Percentiles rank a stretch among this genome's conserved stretches.
Evolutionary conservation across 2,888 invertebrate species (phyloP).

Genomic region (Drosophila falleni): DNA sequence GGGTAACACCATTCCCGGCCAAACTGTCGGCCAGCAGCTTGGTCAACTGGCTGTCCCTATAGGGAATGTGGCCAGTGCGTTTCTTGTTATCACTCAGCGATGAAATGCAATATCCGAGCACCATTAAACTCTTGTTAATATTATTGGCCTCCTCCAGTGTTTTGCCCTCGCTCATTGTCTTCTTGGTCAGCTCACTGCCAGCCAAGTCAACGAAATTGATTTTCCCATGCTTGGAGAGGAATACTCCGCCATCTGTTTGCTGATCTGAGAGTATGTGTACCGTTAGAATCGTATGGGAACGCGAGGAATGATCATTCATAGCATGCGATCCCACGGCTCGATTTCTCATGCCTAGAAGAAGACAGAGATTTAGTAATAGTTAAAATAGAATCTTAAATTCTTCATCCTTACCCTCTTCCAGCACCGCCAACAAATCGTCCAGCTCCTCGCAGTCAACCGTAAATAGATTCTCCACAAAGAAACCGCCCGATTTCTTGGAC

Average conservation of each 20-base stretch:
- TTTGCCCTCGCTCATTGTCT: slow-evolving; percentile 94
- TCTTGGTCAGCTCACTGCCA: slow-evolving; percentile 98
- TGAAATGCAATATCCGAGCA: slow-evolving; percentile 97
- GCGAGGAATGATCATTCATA: slow-evolving; percentile 96
- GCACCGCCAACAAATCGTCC: slow-evolving; percentile 95
- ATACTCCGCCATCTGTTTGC: slow-evolving; percentile 92
- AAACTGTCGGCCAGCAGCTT: slow-evolving; percentile 96
- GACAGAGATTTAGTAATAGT: neutral
- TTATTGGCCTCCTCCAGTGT: slow-evolving; percentile 97
- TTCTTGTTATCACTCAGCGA: slow-evolving; percentile 94
- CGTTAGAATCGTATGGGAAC: slow-evolving; percentile 93
- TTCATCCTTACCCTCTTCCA: slow-evolving; percentile 93
- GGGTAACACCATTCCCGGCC: slow-evolving; percentile 96
- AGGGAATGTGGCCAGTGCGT: slow-evolving; percentile 94
- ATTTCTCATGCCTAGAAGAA: slow-evolving; percentile 91
- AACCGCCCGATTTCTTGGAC: slow-evolving; percentile 96
- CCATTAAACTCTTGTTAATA: slow-evolving; percentile 97
- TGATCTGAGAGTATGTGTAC: slow-evolving; percentile 95
- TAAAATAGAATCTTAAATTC: neutral
- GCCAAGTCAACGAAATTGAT: slow-evolving; percentile 98
- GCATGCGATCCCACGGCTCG: slow-evolving; percentile 95
- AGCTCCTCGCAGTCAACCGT: slow-evolving; percentile 97
- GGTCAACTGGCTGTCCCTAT: slow-evolving; percentile 96
- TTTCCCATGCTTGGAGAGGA: slow-evolving; percentile 96
- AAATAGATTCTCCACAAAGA: slow-evolving; percentile 98